These are phyloP conservation scores for Bimastos eiseni DNA, from an alignment of 2,888 invertebrate species.

Conservation along the genomic window DNA sequence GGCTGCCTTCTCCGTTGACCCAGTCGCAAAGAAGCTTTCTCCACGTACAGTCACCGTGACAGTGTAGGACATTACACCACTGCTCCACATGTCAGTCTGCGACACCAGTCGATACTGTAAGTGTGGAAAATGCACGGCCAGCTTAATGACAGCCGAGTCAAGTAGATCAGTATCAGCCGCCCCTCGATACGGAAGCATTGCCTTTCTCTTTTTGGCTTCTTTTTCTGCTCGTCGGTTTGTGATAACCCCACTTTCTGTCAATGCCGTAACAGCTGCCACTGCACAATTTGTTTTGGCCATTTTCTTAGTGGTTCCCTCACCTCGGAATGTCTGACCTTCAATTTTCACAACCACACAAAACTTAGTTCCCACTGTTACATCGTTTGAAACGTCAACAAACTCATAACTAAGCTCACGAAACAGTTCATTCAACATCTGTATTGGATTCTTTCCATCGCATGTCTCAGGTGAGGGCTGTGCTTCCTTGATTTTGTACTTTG, in stretches of 20 bases:
- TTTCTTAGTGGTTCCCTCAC: conserved; percentile 30
- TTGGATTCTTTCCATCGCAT: not conserved
- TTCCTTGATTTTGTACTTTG: conserved; percentile 29
- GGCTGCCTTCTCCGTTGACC: conserved; percentile 73
- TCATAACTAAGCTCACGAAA: conserved; percentile 27
- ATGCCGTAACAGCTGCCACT: not conserved
- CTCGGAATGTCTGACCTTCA: conserved; percentile 29
- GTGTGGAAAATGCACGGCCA: conserved; percentile 23
- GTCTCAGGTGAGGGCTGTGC: not conserved
- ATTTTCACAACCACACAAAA: conserved; percentile 23
- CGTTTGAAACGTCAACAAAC: conserved; percentile 22
- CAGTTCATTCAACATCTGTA: conserved; percentile 26
- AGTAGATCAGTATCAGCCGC: not conserved
- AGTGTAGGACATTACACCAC: conserved; percentile 69
- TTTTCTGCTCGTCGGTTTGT: conserved; percentile 24
- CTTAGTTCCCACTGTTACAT: not conserved
- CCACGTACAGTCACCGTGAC: conserved; percentile 72
- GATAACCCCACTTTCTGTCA: conserved; percentile 25
- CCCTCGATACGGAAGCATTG: not conserved
- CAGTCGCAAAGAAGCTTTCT: conserved; percentile 69
- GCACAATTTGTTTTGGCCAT: conserved; percentile 30
- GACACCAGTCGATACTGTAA: conserved; percentile 29
- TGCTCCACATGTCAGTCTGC: conserved; percentile 22
- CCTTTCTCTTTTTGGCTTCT: conserved; percentile 23
- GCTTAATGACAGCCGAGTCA: conserved; percentile 31